Percentiles rank a stretch among this genome's conserved stretches.
Conservation (phyloP, 2,888 invertebrate genomes). For the Trisateles emortualis region DNA sequence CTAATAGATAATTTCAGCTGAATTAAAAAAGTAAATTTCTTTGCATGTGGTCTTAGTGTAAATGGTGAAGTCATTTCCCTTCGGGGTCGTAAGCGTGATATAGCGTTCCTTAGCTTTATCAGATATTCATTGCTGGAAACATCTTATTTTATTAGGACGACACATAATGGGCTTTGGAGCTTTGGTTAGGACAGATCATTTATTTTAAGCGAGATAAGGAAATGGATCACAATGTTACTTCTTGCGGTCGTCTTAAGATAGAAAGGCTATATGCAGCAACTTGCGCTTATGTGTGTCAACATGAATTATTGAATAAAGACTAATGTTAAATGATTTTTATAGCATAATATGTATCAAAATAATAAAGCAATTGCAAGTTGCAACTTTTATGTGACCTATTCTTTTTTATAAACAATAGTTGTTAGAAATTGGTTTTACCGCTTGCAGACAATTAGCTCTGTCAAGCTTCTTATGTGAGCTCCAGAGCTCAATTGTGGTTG, state of each 20-base stretch:
- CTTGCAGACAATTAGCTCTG: no score
- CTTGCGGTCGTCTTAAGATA: background rate
- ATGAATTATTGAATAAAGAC: no score
- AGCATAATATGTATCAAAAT: no score
- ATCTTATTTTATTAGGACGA: background rate
- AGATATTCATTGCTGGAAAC: background rate
- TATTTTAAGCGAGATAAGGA: background rate
- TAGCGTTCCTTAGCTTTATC: background rate
- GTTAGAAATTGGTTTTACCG: no score
- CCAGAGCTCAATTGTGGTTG: no score
- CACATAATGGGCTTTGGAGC: background rate
- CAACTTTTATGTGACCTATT: no score
- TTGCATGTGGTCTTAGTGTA: background rate
- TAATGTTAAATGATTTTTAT: no score
- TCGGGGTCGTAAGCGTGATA: slow-evolving; percentile 1
- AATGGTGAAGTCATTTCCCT: background rate
- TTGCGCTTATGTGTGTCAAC: background rate
- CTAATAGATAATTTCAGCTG: no score
- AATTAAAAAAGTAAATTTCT: no score
- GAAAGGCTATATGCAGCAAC: background rate
- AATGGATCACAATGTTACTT: background rate
- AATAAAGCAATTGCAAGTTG: no score
- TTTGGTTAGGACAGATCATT: background rate
- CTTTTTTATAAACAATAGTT: no score
- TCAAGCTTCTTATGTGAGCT: no score